Conservation (phyloP, 2,113 vertebrate species). For the Osmerus eperlanus region DNA sequence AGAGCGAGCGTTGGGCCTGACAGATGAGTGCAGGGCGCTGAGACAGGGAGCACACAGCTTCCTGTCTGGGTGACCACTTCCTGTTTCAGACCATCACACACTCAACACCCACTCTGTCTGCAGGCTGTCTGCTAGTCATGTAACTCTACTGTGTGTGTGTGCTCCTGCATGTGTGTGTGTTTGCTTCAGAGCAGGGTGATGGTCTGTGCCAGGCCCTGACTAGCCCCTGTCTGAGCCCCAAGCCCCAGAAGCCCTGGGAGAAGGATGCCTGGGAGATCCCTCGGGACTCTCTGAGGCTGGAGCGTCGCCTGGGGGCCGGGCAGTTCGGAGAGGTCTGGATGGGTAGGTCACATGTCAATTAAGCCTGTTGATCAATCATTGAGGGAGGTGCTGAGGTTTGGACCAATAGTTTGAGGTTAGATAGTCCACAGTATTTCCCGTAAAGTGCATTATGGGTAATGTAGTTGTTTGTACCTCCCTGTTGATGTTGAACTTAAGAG, state of each 20-base stretch:
- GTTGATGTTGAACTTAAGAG: too few species aligned
- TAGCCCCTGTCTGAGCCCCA: conserved; percentile 76
- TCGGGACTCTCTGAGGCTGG: conserved; percentile 84
- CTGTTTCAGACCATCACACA: too few species aligned
- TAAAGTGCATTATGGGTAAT: neutral
- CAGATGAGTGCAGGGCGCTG: too few species aligned
- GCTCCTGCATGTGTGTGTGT: neutral
- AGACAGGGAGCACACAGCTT: too few species aligned
- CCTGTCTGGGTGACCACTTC: too few species aligned
- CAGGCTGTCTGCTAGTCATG: too few species aligned
- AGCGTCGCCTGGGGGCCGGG: conserved; percentile 87
- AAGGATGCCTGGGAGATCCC: conserved; percentile 99
- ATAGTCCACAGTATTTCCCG: too few species aligned
- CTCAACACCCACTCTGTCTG: too few species aligned
- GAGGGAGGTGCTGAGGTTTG: neutral
- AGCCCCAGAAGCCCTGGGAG: conserved; percentile 94
- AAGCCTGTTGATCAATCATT: neutral
- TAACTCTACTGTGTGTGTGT: neutral
- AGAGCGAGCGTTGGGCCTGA: too few species aligned
- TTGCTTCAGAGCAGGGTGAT: conserved; percentile 77
- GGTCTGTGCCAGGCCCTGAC: conserved; percentile 89
- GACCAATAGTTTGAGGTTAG: neutral
- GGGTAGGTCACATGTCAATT: conserved; percentile 75
- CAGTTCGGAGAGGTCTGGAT: conserved; percentile 99
- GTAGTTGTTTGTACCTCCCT: neutral